Conservation (phyloP, 2,888 invertebrate species). For the Melikaiella ostensackeni region DNA sequence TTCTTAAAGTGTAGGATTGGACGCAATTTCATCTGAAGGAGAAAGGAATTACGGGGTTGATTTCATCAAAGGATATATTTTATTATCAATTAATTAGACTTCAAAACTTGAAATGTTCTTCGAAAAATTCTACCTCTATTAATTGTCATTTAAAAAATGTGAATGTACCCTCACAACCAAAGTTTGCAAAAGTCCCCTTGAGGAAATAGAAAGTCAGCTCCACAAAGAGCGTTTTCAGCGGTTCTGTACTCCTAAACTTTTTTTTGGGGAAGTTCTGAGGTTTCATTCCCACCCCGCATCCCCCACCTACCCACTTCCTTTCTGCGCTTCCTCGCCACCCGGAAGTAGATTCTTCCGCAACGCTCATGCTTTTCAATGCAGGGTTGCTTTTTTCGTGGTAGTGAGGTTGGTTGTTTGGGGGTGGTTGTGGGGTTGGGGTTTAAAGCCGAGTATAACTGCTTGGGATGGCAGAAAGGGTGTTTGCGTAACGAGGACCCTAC, state of each 20-base stretch:
- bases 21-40: too few species aligned
- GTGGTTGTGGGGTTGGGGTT: not conserved
- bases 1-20: too few species aligned
- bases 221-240: not conserved
- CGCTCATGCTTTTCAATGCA: not conserved
- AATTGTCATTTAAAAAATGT: not conserved
- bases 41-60: too few species aligned
- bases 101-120: not conserved
- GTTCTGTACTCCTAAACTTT: not conserved
- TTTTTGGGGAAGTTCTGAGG: not conserved
- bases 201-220: conserved; percentile 1
- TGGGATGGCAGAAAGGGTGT: conserved; percentile 39
- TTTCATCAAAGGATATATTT: too few species aligned
- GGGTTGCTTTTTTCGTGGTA: not conserved
- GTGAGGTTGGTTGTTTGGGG: not conserved
- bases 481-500: conserved; percentile 57
- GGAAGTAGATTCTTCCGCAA: conserved; percentile 22
- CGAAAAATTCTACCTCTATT: not conserved
- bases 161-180: not conserved
- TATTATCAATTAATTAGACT: not conserved
- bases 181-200: not conserved
- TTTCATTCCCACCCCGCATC: not conserved
- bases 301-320: not conserved
- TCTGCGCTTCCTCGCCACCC: not conserved
- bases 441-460: not conserved